Evolutionary conservation across 2,888 invertebrate species (phyloP).

Genomic region (Eilema griseolum): DNA sequence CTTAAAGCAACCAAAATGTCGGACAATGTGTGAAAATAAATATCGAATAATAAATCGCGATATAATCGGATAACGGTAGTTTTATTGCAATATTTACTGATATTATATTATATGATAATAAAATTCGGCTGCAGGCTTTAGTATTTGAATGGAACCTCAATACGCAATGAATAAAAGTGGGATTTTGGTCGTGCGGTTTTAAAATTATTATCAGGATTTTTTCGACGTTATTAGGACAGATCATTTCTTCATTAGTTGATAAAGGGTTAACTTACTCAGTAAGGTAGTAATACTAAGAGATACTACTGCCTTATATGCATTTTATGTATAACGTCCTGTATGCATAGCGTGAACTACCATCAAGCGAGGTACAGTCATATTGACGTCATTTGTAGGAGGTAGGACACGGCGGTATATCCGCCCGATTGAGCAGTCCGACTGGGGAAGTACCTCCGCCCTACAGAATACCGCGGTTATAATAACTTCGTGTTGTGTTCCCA

Average conservation of each 20-base stretch:
- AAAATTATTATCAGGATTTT: background rate
- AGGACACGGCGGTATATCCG: too few relatives aligned
- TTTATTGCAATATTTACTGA: slow-evolving; percentile 3
- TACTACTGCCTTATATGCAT: too few relatives aligned
- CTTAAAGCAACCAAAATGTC: background rate
- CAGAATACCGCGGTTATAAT: too few relatives aligned
- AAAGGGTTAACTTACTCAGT: too few relatives aligned
- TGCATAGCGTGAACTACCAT: too few relatives aligned
- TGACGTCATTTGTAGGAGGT: too few relatives aligned
- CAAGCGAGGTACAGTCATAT: too few relatives aligned
- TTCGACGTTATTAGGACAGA: background rate
- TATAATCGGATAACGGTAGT: background rate
- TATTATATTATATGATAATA: background rate
- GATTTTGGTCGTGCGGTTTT: background rate
- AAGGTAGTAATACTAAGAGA: too few relatives aligned
- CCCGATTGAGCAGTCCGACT: too few relatives aligned
- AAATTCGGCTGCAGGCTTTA: background rate
- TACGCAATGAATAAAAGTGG: background rate
- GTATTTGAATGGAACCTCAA: background rate
- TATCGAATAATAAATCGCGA: background rate
- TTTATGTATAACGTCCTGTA: too few relatives aligned
- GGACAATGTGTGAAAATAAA: background rate
- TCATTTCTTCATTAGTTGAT: background rate
- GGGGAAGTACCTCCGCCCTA: too few relatives aligned
- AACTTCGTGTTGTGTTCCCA: too few relatives aligned